Evolutionary conservation across 2,113 vertebrate genomes (phyloP).

Genomic region (Ascaphus truei): DNA sequence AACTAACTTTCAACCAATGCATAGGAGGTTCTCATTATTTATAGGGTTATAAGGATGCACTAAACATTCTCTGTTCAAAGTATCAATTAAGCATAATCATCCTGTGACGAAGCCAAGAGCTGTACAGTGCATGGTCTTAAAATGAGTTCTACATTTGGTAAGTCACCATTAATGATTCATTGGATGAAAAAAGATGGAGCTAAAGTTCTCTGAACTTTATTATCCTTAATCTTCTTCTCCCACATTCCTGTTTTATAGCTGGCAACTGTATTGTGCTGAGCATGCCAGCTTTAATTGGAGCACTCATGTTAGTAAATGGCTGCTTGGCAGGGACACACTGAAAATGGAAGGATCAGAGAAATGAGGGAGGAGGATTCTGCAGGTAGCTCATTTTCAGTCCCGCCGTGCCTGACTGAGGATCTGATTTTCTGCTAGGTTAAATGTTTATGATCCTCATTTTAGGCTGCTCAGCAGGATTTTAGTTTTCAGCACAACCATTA

Average conservation of each 20-base stretch:
- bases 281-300: slow-evolving; percentile 31
- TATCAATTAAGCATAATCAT: slow-evolving; percentile 35
- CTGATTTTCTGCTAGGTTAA: slow-evolving; percentile 18
- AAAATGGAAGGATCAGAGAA: background rate
- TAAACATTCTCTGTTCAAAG: slow-evolving; percentile 30
- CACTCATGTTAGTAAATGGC: slow-evolving; percentile 35
- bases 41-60: slow-evolving; percentile 19
- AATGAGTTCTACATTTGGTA: slow-evolving; percentile 28
- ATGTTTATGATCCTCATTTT: background rate
- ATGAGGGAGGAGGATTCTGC: slow-evolving; percentile 4
- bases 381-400: slow-evolving; percentile 29
- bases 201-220: slow-evolving; percentile 29
- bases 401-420: background rate
- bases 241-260: slow-evolving; percentile 34
- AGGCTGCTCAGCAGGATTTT: slow-evolving; percentile 21
- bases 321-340: slow-evolving; percentile 17
- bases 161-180: slow-evolving; percentile 35
- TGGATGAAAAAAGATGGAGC: slow-evolving; percentile 17
- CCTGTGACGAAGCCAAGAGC: slow-evolving; percentile 32
- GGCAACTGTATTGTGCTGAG: slow-evolving; percentile 32
- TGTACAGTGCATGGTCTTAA: slow-evolving; percentile 10
- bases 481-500: slow-evolving; percentile 13
- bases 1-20: slow-evolving; percentile 9
- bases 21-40: slow-evolving; percentile 10
- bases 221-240: slow-evolving; percentile 35